These are phyloP conservation scores for Pyrrhosoma nymphula DNA, from an alignment of 2,888 invertebrate species.

Conservation along the genomic window DNA sequence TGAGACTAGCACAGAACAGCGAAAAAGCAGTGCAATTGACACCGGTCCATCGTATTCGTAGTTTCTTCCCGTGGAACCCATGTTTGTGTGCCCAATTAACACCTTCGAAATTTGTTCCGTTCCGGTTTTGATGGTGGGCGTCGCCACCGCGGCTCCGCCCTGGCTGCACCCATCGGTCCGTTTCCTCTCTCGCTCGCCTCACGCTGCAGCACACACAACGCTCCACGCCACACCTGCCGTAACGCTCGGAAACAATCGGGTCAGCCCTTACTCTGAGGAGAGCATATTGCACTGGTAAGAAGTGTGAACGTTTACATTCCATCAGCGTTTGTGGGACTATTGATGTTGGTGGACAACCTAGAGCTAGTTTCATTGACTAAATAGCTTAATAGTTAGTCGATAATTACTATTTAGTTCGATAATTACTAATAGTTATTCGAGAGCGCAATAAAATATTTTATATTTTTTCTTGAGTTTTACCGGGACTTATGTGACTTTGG, in stretches of 20 bases:
- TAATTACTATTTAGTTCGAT: no score
- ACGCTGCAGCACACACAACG: neutral
- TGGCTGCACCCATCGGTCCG: neutral
- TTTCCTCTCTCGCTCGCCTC: neutral
- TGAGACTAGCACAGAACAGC: neutral
- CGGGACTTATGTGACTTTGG: no score
- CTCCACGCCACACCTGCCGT: neutral
- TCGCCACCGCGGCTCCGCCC: neutral
- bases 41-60: neutral
- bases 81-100: neutral
- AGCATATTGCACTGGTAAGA: neutral
- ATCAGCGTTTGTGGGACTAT: neutral
- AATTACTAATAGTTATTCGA: no score
- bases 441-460: neutral
- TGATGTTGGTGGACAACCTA: no score
- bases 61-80: neutral
- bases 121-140: conserved; percentile 30
- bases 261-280: neutral
- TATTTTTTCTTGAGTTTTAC: no score
- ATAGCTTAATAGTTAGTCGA: no score
- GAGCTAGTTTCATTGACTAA: no score
- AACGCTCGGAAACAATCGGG: neutral
- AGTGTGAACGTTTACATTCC: neutral
- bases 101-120: conserved; percentile 21
- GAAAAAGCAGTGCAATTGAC: neutral